phyloP scores from a whole-genome alignment of 2,888 invertebrate species.

The Neocrepidodera transversa region DNA sequence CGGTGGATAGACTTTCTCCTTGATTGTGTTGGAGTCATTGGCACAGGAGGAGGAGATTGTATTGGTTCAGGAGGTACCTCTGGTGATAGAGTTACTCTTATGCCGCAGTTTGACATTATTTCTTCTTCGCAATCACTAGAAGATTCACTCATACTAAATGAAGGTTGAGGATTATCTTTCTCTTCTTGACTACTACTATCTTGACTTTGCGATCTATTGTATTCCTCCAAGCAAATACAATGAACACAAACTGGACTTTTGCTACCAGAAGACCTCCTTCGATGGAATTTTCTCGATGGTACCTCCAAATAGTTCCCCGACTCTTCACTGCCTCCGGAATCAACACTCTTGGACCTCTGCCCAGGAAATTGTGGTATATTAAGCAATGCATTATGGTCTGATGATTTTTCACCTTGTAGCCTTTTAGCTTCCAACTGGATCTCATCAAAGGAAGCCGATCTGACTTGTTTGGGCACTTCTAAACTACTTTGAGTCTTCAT shows the following conservation, averaged over 20 bases:
- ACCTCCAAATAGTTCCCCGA: slow-evolving; percentile 64
- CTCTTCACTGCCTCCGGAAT: slow-evolving; percentile 76
- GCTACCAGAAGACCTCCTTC: slow-evolving; percentile 70
- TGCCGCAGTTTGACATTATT: slow-evolving; percentile 64
- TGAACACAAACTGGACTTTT: slow-evolving; percentile 75
- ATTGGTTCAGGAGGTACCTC: slow-evolving; percentile 61
- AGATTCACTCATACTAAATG: slow-evolving; percentile 64
- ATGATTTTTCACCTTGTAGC: slow-evolving; percentile 56
- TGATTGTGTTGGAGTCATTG: slow-evolving; percentile 52
- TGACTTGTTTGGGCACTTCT: slow-evolving; percentile 89
- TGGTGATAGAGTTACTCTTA: slow-evolving; percentile 71
- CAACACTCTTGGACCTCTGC: slow-evolving; percentile 81
- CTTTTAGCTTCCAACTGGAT: slow-evolving; percentile 82
- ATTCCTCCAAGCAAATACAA: slow-evolving; percentile 79
- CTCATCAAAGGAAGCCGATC: slow-evolving; percentile 90
- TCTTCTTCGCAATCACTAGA: slow-evolving; percentile 61
- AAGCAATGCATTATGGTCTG: slow-evolving; percentile 61
- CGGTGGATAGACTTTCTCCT: slow-evolving; percentile 79
- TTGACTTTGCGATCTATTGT: slow-evolving; percentile 60
- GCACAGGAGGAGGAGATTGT: slow-evolving; percentile 54
- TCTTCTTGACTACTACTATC: slow-evolving; percentile 18
- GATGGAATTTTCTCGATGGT: slow-evolving; percentile 69
- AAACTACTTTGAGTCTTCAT: slow-evolving; percentile 92
- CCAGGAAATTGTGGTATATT: slow-evolving; percentile 72
- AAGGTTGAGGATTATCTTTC: slow-evolving; percentile 44